Evolutionary conservation across 2,888 invertebrate genomes (phyloP).

Genomic region (Rhorus exstirpatorius): DNA sequence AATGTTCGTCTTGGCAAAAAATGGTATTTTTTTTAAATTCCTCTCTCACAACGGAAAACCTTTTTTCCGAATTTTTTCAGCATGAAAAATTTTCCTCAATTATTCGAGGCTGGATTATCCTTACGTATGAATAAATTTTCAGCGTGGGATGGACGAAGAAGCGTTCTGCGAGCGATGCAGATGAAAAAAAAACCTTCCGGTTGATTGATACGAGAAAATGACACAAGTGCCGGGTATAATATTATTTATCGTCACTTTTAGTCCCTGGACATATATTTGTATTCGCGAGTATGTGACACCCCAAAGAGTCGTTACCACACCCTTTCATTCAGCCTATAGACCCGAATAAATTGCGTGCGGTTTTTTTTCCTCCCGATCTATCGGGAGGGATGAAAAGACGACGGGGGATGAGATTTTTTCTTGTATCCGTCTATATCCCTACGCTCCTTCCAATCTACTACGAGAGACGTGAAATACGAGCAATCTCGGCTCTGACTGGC

Average conservation of each 20-base stretch:
- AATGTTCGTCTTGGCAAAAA: background rate
- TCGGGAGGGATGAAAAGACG: background rate
- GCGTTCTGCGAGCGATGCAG: background rate
- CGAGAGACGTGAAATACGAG: slow-evolving; percentile 8
- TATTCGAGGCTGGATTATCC: slow-evolving; percentile 62
- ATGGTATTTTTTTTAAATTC: background rate
- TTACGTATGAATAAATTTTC: slow-evolving; percentile 51
- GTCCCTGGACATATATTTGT: slow-evolving; percentile 24
- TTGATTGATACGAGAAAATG: slow-evolving; percentile 66
- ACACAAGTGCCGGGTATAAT: too few relatives aligned
- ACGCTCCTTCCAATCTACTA: slow-evolving; percentile 1
- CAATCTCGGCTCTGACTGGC: slow-evolving; percentile 48
- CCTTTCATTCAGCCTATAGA: slow-evolving; percentile 20
- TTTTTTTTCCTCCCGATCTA: background rate
- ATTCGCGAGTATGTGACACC: slow-evolving; percentile 1
- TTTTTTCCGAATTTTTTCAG: too few relatives aligned
- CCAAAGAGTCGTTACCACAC: slow-evolving; percentile 54
- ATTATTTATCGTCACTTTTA: slow-evolving; percentile 44
- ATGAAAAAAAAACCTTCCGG: slow-evolving; percentile 26
- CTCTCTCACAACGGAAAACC: too few relatives aligned
- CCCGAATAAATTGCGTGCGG: background rate
- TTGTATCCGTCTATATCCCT: slow-evolving; percentile 18
- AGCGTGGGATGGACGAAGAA: slow-evolving; percentile 61
- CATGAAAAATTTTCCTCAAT: too few relatives aligned
- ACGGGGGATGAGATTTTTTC: slow-evolving; percentile 21